Evolutionary conservation across 2,113 vertebrate species (phyloP).

Genomic region (Otis tarda): DNA sequence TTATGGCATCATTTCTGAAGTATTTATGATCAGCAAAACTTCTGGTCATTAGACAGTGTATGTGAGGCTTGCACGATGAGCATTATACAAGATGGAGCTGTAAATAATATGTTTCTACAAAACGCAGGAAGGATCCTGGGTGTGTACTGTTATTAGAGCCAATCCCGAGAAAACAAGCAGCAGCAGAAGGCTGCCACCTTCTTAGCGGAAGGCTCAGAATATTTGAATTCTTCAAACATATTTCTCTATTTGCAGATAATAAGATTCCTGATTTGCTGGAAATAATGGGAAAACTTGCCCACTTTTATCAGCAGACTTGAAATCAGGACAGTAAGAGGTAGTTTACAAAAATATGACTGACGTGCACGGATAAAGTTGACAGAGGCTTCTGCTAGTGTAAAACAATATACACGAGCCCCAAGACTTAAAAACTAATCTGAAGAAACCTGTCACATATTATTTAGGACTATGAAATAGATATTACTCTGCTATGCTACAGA

Average conservation of each 20-base stretch:
- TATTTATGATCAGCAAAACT: neutral
- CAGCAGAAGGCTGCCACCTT: neutral
- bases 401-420: neutral
- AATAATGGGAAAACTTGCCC: neutral
- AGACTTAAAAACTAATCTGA: neutral
- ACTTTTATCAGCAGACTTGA: neutral
- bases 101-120: neutral
- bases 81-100: neutral
- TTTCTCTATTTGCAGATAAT: neutral
- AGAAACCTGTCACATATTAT: neutral
- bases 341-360: neutral
- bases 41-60: rapidly evolving
- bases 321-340: neutral
- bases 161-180: neutral
- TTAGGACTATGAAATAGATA: neutral
- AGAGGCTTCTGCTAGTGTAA: neutral
- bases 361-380: neutral
- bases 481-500: neutral
- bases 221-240: neutral
- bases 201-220: neutral
- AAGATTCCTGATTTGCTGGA: neutral
- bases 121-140: neutral
- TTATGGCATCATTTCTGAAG: neutral
- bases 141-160: neutral
- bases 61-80: neutral